A percentile compares a stretch with the other conserved stretches of the same genome.
Evolutionary conservation across 2,888 invertebrate species (phyloP).

Genomic region (Sylvicola fuscatus): DNA sequence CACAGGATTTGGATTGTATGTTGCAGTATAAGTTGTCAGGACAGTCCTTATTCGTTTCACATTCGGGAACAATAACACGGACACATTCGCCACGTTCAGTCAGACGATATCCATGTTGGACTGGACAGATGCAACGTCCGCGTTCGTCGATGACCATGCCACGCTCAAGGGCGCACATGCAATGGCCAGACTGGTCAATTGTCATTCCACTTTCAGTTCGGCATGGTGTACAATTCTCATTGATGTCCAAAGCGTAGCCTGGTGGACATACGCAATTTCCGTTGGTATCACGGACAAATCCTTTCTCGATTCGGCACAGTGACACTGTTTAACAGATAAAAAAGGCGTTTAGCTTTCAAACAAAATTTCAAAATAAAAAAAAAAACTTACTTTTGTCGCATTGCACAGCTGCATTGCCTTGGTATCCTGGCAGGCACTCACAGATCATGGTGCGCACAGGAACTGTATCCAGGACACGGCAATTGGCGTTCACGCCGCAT

Average conservation of each 20-base stretch:
- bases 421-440: constrained; percentile 66
- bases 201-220: constrained; percentile 47
- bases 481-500: constrained; percentile 61
- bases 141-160: constrained; percentile 60
- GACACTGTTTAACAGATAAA: constrained; percentile 30
- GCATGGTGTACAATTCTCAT: constrained; percentile 61
- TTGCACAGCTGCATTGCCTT: constrained; percentile 67
- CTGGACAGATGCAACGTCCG: constrained; percentile 54
- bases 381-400: constrained; percentile 53
- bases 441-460: constrained; percentile 79
- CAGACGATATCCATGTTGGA: constrained; percentile 41
- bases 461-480: constrained; percentile 56
- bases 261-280: constrained; percentile 57
- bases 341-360: constrained; percentile 3
- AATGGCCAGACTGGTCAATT: constrained; percentile 55
- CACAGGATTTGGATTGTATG: constrained; percentile 43
- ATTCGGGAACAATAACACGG: constrained; percentile 29
- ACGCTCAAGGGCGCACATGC: constrained; percentile 59
- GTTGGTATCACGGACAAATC: constrained; percentile 36
- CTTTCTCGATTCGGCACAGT: constrained; percentile 43
- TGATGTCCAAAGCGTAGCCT: constrained; percentile 51
- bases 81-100: constrained; percentile 39
- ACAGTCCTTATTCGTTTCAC: constrained; percentile 52
- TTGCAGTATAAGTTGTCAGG: constrained; percentile 58
- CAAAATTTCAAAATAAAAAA: not conserved